phyloP scores from a whole-genome alignment of 2,888 invertebrate genomes.

The Xestoiulus laeticollis region DNA sequence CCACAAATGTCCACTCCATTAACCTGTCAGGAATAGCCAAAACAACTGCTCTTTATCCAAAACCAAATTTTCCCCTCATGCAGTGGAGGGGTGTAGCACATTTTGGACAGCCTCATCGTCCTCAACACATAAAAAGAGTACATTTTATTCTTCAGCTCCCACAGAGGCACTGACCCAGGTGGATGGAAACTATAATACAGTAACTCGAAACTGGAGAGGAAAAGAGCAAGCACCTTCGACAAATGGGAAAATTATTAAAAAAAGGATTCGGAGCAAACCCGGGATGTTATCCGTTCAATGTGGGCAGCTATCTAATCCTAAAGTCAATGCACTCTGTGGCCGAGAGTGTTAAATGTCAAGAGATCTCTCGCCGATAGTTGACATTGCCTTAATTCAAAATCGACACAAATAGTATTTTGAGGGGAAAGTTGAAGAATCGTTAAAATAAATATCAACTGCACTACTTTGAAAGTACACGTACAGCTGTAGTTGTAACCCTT shows the following conservation, averaged over 20 bases:
- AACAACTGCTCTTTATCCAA: not conserved
- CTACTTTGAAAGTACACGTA: too few relatives aligned
- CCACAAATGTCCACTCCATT: constrained; percentile 64
- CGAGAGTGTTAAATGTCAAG: not conserved
- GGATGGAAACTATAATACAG: not conserved
- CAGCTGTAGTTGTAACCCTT: too few relatives aligned
- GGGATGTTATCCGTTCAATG: not conserved
- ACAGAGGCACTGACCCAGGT: not conserved
- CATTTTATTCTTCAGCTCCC: not conserved
- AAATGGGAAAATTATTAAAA: constrained; percentile 28
- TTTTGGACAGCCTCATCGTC: not conserved
- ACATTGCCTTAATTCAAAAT: not conserved
- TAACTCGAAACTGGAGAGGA: not conserved
- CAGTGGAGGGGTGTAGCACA: not conserved
- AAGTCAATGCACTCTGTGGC: not conserved
- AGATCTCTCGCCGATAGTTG: not conserved
- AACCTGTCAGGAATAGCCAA: constrained; percentile 60
- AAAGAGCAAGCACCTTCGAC: constrained; percentile 17
- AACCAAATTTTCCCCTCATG: not conserved
- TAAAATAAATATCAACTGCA: too few relatives aligned
- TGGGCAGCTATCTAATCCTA: constrained; percentile 6
- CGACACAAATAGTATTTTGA: not conserved
- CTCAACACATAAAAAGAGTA: not conserved
- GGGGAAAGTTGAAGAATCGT: not conserved
- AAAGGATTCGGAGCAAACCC: not conserved